Base-by-base conservation (phyloP, 2,888 invertebrate species). In the Diploptera punctata region DNA sequence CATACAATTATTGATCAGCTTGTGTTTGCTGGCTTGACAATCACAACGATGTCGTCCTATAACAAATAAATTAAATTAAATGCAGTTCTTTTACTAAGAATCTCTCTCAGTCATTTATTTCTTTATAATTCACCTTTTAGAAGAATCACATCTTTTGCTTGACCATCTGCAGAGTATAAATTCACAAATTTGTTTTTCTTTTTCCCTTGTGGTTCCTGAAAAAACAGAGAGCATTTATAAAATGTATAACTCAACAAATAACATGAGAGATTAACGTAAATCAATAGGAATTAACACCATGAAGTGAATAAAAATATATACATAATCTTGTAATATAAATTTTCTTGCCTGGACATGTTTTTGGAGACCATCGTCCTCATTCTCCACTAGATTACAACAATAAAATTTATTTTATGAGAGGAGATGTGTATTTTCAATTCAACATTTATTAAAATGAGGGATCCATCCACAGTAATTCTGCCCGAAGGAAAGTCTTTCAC, bases 11-110 rank as follows among this genome's bases (percentile, higher is more conserved):
- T 95, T 96, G 72, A 99, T 87, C 61, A 99, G 85, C 70, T 88
- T 87, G 81, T 99, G 99, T 79, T 91, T 93, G 3, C 91, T 87
- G 0, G 98, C 98, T 82, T 98, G 95, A 80, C 99, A 99, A 73
- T 95, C 91, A 82, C 99, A 99, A 67, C 85, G 85, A 79, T 93
- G 93, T 44, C 99, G 87, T 13, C 98, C 98, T 91, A 78, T 4
- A 81, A 80, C 18, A 38, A 38, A 38, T 9, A 38, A 38, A 38
- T 9, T 9, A 38, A 38, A 38, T 9, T 9, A 38, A 38, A 38
- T 9, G 13, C 38, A 38, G 7, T 38, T 38, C 38, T 9, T 38
- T 38, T 38, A 9, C 5, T 38, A 38, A 9, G 38, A 13, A 38
- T 13, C 13, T 38, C 38, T 5, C 5, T 38, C 13, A 13, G 5